A percentile compares a stretch with the other conserved stretches of the same genome.
Evolutionary conservation across 2,888 invertebrate species (phyloP).

Genomic region (Lepidonotus clava): DNA sequence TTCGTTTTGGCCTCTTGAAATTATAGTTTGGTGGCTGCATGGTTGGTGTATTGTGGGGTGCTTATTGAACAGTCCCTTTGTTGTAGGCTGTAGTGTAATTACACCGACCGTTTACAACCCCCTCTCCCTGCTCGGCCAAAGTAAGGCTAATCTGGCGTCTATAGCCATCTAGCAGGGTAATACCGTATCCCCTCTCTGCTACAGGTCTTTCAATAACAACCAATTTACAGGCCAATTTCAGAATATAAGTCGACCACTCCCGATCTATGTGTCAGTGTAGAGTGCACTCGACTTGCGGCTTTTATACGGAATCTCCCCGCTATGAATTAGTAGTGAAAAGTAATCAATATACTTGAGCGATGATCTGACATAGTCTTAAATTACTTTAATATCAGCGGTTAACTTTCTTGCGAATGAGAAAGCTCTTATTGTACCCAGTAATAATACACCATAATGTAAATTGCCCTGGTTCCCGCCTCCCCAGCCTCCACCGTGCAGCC

Average conservation of each 20-base stretch:
- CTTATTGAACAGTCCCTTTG: not conserved
- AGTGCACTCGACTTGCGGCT: constrained; percentile 31
- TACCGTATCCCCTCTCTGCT: not conserved
- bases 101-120: constrained; percentile 11
- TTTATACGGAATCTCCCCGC: not conserved
- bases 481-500: not conserved
- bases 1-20: constrained; percentile 22
- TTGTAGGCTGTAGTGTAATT: not conserved
- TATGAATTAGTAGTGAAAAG: constrained; percentile 16
- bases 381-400: constrained; percentile 34
- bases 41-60: not conserved
- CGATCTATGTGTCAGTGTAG: constrained; percentile 13
- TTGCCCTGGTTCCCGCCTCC: not conserved
- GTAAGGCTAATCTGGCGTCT: constrained; percentile 6
- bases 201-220: constrained; percentile 44
- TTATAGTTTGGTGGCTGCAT: not conserved
- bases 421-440: constrained; percentile 5
- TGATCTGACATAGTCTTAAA: constrained; percentile 52
- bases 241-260: constrained; percentile 13
- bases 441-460: constrained; percentile 46
- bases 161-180: not conserved
- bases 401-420: constrained; percentile 3
- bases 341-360: constrained; percentile 49
- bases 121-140: not conserved
- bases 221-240: constrained; percentile 34